Evolutionary conservation across 2,797 vertebrate species (phyloP).

Genomic region (Thunnus albacares): DNA sequence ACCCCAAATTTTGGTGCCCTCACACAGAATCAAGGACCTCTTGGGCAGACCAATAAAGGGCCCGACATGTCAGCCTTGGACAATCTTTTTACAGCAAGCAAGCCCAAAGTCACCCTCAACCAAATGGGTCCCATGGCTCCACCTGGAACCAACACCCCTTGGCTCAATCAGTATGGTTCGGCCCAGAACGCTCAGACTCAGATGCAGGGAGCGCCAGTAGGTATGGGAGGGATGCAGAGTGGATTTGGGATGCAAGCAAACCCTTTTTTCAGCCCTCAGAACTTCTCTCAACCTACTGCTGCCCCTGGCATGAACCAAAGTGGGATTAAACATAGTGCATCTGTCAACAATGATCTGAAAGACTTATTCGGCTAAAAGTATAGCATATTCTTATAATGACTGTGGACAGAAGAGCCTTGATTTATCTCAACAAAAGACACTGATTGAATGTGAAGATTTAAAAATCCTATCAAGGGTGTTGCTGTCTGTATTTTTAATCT

Average conservation of each 20-base stretch:
- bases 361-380: constrained; percentile 94
- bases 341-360: constrained; percentile 96
- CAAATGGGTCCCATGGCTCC: constrained; percentile 90
- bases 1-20: constrained; percentile 91
- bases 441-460: constrained; percentile 64
- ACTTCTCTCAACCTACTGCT: constrained; percentile 89
- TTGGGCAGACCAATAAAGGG: constrained; percentile 81
- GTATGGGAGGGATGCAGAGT: constrained; percentile 82
- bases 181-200: constrained; percentile 81
- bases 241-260: constrained; percentile 97
- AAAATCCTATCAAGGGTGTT: constrained; percentile 43
- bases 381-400: constrained; percentile 55
- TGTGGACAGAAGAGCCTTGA: constrained; percentile 44
- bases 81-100: constrained; percentile 93
- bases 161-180: constrained; percentile 91
- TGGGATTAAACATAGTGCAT: constrained; percentile 90
- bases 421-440: constrained; percentile 39
- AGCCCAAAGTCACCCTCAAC: constrained; percentile 96
- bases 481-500: constrained; percentile 66
- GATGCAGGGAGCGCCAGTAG: constrained; percentile 83
- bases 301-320: constrained; percentile 83
- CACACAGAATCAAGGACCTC: constrained; percentile 78
- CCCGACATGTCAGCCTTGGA: constrained; percentile 94
- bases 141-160: constrained; percentile 81
- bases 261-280: constrained; percentile 97